These are phyloP conservation scores for Bicyclus anynana DNA, from an alignment of 1,140 invertebrate species.

Conservation along the genomic window DNA sequence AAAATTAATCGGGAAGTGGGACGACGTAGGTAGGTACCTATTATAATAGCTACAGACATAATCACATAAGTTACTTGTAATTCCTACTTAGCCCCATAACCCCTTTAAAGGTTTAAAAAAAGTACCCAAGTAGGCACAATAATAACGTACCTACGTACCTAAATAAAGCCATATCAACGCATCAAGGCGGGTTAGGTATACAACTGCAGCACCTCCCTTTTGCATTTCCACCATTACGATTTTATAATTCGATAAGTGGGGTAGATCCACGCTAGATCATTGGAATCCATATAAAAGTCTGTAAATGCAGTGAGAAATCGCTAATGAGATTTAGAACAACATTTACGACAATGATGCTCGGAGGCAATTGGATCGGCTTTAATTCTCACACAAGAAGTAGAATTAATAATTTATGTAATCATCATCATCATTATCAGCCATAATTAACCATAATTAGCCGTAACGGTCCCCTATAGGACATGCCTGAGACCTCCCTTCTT, in stretches of 20 bases:
- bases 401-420: too few species aligned
- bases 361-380: too few species aligned
- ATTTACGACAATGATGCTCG: too few species aligned
- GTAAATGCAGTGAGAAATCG: conserved; percentile 44
- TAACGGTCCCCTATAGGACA: too few species aligned
- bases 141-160: too few species aligned
- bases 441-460: too few species aligned
- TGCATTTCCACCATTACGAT: conserved; percentile 48
- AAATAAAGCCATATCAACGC: conserved; percentile 36
- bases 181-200: conserved; percentile 19
- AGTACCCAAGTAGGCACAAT: conserved; percentile 12
- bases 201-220: conserved; percentile 40
- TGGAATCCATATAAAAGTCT: conserved; percentile 51
- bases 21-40: not conserved
- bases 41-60: too few species aligned
- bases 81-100: conserved; percentile 34
- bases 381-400: too few species aligned
- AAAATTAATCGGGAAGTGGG: too few species aligned
- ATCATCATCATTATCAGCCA: too few species aligned
- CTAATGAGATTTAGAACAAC: conserved; percentile 51
- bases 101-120: conserved; percentile 27
- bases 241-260: conserved; percentile 54
- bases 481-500: too few species aligned
- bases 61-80: conserved; percentile 20
- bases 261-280: too few species aligned